These are phyloP conservation scores for Achatina immaculata DNA, from an alignment of 1,140 invertebrate genomes.

Conservation along the genomic window DNA sequence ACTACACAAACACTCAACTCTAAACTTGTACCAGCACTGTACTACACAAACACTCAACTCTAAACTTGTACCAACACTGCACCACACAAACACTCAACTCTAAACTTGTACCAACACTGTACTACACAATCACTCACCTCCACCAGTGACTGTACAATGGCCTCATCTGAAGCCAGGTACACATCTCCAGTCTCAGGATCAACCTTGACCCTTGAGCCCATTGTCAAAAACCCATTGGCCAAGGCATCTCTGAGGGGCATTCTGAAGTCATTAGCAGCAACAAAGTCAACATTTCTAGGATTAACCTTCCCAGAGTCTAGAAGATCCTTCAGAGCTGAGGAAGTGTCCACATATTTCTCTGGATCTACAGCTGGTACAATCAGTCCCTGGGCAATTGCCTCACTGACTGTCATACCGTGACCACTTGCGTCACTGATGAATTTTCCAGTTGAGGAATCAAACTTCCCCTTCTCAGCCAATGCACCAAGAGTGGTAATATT, in stretches of 20 bases:
- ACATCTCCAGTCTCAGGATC: conserved; percentile 76
- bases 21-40: too few relatives aligned
- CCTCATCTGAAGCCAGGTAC: conserved; percentile 58
- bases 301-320: conserved; percentile 63
- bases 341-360: conserved; percentile 57
- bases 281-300: conserved; percentile 61
- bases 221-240: conserved; percentile 65
- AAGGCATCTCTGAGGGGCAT: conserved; percentile 66
- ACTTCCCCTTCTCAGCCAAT: conserved; percentile 67
- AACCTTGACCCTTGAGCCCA: conserved; percentile 79
- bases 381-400: conserved; percentile 84
- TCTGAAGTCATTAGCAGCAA: conserved; percentile 58
- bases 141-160: conserved; percentile 57
- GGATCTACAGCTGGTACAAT: conserved; percentile 70
- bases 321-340: conserved; percentile 58
- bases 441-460: conserved; percentile 80
- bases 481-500: conserved; percentile 57
- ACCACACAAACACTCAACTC: too few relatives aligned
- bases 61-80: too few relatives aligned
- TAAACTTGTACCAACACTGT: too few relatives aligned
- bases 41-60: too few relatives aligned
- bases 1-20: too few relatives aligned
- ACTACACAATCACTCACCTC: conserved; percentile 43
- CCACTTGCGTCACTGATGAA: conserved; percentile 81
- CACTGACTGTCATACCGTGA: conserved; percentile 80